These are phyloP conservation scores for Pectinophora gossypiella DNA, from an alignment of 1,140 invertebrate species.

Conservation along the genomic window DNA sequence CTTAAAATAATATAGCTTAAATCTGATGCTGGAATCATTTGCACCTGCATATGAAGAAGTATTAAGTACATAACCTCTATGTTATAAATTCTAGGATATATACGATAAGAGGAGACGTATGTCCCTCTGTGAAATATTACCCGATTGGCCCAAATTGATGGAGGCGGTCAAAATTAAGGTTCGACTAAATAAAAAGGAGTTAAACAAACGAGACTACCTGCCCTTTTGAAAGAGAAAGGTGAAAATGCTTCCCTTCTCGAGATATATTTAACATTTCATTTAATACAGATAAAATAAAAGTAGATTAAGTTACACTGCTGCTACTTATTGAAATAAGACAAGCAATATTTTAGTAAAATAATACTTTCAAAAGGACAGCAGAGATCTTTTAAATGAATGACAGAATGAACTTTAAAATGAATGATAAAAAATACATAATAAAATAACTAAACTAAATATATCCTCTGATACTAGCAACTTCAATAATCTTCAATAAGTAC, in stretches of 20 bases:
- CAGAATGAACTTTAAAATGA: slow-evolving; percentile 39
- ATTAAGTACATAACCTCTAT: too few relatives aligned
- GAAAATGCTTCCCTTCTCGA: neutral
- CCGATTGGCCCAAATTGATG: slow-evolving; percentile 79
- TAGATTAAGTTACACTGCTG: too few relatives aligned
- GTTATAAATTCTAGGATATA: slow-evolving; percentile 76
- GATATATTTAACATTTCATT: too few relatives aligned
- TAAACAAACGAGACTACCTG: slow-evolving; percentile 34
- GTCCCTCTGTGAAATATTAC: slow-evolving; percentile 78
- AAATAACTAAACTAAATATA: slow-evolving; percentile 49
- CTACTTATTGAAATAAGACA: too few relatives aligned
- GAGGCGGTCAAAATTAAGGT: slow-evolving; percentile 78
- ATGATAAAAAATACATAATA: slow-evolving; percentile 20
- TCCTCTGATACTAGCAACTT: slow-evolving; percentile 19
- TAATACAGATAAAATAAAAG: too few relatives aligned
- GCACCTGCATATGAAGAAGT: too few relatives aligned
- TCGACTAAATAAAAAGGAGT: slow-evolving; percentile 70
- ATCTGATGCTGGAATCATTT: too few relatives aligned
- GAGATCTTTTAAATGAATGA: slow-evolving; percentile 52
- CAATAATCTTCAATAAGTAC: too few relatives aligned
- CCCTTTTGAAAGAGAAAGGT: slow-evolving; percentile 38
- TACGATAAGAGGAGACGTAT: slow-evolving; percentile 79
- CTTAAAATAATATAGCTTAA: too few relatives aligned
- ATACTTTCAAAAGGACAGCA: slow-evolving; percentile 36
- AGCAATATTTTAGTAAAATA: neutral